Conservation (phyloP, 2,888 invertebrate genomes). For the Tetranychus piercei region DNA sequence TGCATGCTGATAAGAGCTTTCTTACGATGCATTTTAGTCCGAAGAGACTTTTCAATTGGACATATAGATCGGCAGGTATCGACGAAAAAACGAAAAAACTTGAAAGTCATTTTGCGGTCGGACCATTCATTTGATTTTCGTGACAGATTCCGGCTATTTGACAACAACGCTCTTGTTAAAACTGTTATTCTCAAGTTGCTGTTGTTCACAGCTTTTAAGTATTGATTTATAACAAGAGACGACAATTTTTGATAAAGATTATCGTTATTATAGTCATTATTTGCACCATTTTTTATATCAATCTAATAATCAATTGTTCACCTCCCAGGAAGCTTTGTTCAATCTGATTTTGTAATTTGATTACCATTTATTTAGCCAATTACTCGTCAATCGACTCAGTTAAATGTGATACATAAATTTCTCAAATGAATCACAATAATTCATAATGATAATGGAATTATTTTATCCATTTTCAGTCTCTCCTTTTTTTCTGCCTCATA, state of each 20-base stretch:
- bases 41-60: too few species aligned
- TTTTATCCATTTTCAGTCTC: not conserved
- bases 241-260: not conserved
- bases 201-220: too few species aligned
- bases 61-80: too few species aligned
- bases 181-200: not conserved
- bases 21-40: too few species aligned
- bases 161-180: not conserved
- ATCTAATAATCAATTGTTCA: not conserved
- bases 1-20: too few species aligned
- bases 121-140: too few species aligned
- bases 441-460: not conserved
- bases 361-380: not conserved
- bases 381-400: not conserved
- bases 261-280: not conserved
- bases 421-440: not conserved
- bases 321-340: not conserved
- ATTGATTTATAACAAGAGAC: too few species aligned
- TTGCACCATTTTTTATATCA: not conserved
- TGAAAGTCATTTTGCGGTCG: too few species aligned
- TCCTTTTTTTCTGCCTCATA: not conserved
- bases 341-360: not conserved
- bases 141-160: not conserved
- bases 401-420: slow-evolving; percentile 9
- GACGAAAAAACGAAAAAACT: too few species aligned